Percentiles rank a stretch among this genome's conserved stretches.
Conservation (phyloP, 1,140 invertebrate species). For the Holcopasites calliopsidis region DNA sequence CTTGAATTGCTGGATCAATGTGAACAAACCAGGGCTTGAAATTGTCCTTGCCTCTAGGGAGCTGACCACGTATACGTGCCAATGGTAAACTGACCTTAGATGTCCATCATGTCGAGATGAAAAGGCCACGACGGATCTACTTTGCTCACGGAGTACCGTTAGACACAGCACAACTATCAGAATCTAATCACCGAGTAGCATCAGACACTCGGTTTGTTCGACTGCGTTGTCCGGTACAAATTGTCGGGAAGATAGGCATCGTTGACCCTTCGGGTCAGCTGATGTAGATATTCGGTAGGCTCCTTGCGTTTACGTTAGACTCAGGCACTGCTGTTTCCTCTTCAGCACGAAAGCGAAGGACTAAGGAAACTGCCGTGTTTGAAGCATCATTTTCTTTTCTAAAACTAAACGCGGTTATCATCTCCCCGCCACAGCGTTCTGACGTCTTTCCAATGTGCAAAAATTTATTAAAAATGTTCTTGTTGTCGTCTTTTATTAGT, state of each 20-base stretch:
- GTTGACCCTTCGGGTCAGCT: neutral
- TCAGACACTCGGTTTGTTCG: conserved; percentile 34
- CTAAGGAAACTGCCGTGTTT: neutral
- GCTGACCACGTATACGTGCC: conserved; percentile 19
- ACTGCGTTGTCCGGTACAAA: conserved; percentile 45
- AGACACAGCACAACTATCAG: conserved; percentile 37
- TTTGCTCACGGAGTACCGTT: conserved; percentile 34
- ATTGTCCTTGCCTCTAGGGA: conserved; percentile 22
- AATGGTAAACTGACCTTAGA: conserved; percentile 35
- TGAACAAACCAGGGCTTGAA: conserved; percentile 12
- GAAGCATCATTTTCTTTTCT: no score
- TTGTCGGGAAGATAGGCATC: conserved; percentile 37
- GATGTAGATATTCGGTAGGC: conserved; percentile 30
- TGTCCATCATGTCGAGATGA: conserved; percentile 39
- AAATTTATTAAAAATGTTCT: no score
- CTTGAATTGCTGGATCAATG: neutral
- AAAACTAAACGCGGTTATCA: no score
- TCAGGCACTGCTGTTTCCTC: neutral
- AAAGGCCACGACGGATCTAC: conserved; percentile 41
- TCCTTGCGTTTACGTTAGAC: neutral
- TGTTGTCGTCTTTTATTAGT: no score
- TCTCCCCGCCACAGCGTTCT: no score
- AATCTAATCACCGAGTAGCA: conserved; percentile 47
- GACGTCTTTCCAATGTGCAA: no score
- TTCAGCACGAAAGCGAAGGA: neutral